phyloP scores from a whole-genome alignment of 2,888 invertebrate species.

The Trachelus troglodyta region DNA sequence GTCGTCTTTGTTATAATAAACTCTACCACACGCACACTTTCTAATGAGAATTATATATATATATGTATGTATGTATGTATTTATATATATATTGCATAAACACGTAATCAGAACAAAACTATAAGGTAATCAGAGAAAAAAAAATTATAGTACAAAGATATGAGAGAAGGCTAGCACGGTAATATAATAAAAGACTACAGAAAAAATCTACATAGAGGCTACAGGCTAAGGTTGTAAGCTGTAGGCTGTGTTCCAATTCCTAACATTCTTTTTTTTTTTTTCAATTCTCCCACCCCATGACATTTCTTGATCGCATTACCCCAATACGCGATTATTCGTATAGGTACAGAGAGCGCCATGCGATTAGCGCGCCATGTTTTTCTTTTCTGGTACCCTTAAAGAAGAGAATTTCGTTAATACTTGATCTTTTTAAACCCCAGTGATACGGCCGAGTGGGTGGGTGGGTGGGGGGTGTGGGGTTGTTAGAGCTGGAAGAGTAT shows the following conservation, averaged over 20 bases:
- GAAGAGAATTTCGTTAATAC: background rate
- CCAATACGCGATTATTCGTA: background rate
- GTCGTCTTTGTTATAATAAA: conserved; percentile 23
- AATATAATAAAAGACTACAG: conserved; percentile 31
- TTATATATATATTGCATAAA: background rate
- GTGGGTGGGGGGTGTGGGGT: background rate
- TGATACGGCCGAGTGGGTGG: conserved; percentile 8
- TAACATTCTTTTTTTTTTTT: background rate
- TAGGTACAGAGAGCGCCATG: background rate
- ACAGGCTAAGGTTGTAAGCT: conserved; percentile 67
- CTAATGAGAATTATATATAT: conserved; percentile 17
- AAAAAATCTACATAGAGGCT: conserved; percentile 63
- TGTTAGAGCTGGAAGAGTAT: background rate
- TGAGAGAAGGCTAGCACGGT: conserved; percentile 37
- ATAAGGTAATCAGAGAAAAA: background rate
- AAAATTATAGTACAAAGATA: conserved; percentile 30
- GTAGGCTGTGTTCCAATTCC: conserved; percentile 53
- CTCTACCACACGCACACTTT: conserved; percentile 53
- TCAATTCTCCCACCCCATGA: background rate
- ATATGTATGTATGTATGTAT: background rate
- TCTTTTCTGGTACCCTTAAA: background rate
- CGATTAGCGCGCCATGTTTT: background rate
- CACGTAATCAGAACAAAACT: background rate
- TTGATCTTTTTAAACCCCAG: background rate
- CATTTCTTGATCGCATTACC: background rate